Evolutionary conservation across 2,797 vertebrate genomes (phyloP).

Genomic region (Rallus crepitans): DNA sequence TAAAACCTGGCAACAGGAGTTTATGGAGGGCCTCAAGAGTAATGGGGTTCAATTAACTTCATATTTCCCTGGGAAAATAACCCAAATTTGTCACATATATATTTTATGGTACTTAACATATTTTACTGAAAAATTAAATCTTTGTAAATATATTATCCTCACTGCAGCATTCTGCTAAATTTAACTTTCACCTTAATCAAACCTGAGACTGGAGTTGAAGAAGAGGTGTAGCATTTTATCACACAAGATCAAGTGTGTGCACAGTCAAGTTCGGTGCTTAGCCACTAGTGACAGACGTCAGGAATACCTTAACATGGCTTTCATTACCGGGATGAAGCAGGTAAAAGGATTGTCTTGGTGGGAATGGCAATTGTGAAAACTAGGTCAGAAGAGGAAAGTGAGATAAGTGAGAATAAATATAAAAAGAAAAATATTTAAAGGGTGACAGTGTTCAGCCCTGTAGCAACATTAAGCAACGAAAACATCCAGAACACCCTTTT

Average conservation of each 20-base stretch:
- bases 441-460: not conserved
- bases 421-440: not conserved
- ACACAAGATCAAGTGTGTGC: not conserved
- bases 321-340: not conserved
- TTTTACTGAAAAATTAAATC: not conserved
- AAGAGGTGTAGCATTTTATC: not conserved
- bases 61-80: conserved; percentile 14
- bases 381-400: not conserved
- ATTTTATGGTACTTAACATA: not conserved
- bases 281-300: not conserved
- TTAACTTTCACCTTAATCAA: conserved; percentile 28
- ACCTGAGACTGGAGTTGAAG: not conserved
- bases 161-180: not conserved
- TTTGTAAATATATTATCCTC: not conserved
- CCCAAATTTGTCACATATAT: not conserved
- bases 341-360: not conserved
- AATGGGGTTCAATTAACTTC: not conserved
- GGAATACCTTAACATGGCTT: not conserved
- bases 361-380: not conserved
- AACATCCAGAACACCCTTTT: not conserved
- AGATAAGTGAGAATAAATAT: not conserved
- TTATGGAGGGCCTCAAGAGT: not conserved
- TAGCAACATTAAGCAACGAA: not conserved
- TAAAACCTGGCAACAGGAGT: conserved; percentile 5
- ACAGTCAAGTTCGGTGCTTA: not conserved